Evolutionary conservation across 2,888 invertebrate genomes (phyloP).

Genomic region (Cyclophora punctaria): DNA sequence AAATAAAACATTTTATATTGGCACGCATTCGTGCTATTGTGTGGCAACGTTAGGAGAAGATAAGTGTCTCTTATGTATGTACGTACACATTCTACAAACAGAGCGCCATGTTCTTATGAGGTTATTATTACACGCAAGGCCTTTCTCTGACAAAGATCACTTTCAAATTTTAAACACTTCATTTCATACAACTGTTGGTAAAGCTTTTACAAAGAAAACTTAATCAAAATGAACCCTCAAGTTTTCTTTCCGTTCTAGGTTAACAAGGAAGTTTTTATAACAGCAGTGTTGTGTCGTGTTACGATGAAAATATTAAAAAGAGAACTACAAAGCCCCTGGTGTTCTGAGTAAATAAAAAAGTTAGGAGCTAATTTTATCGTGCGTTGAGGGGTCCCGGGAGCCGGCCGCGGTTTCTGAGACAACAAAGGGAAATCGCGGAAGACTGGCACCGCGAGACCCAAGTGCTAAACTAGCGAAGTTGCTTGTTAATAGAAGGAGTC

Average conservation of each 20-base stretch:
- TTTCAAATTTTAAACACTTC: too few relatives aligned
- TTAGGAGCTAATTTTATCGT: constrained; percentile 30
- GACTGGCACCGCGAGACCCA: constrained; percentile 25
- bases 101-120: background rate
- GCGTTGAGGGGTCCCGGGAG: constrained; percentile 26
- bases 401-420: constrained; percentile 29
- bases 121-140: background rate
- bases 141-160: too few relatives aligned
- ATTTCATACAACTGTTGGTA: too few relatives aligned
- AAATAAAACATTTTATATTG: constrained; percentile 49
- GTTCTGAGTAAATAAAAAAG: constrained; percentile 28
- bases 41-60: constrained; percentile 29
- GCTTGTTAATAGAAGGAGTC: constrained; percentile 34
- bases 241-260: constrained; percentile 4
- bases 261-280: constrained; percentile 7
- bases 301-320: constrained; percentile 23
- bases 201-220: background rate
- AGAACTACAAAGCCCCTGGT: constrained; percentile 18
- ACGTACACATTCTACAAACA: constrained; percentile 4
- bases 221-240: constrained; percentile 7
- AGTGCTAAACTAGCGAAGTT: constrained; percentile 34
- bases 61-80: constrained; percentile 18
- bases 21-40: constrained; percentile 43
- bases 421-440: constrained; percentile 36
- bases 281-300: constrained; percentile 4